These are phyloP conservation scores for Cherax destructor DNA, from an alignment of 1,140 invertebrate genomes.

Conservation along the genomic window DNA sequence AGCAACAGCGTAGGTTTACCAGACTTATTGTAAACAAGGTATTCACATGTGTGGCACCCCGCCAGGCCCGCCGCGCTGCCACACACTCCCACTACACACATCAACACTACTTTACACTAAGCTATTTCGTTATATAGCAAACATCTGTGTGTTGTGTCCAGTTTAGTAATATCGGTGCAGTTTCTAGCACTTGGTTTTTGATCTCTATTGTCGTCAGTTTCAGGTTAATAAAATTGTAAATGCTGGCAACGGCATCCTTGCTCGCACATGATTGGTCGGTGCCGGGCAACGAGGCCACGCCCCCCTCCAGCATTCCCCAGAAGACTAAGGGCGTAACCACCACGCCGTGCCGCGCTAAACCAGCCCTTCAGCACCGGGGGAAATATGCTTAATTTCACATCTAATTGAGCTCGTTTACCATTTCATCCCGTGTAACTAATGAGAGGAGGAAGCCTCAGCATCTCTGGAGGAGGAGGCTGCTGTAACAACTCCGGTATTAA, in stretches of 20 bases:
- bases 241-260: neutral
- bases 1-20: slow-evolving; percentile 21
- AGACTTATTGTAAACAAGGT: slow-evolving; percentile 26
- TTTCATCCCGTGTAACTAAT: slow-evolving; percentile 54
- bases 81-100: neutral
- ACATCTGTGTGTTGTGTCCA: no score
- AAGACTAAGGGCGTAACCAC: slow-evolving; percentile 36
- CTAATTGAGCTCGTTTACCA: slow-evolving; percentile 54
- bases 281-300: slow-evolving; percentile 43
- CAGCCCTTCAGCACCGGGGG: slow-evolving; percentile 3
- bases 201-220: no score
- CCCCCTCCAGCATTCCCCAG: slow-evolving; percentile 2
- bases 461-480: neutral
- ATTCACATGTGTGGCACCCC: neutral
- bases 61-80: neutral
- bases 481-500: neutral
- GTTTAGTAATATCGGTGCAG: no score
- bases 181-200: no score
- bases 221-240: neutral
- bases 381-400: slow-evolving; percentile 53
- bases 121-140: no score
- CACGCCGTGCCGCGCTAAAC: neutral
- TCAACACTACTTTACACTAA: no score
- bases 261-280: slow-evolving; percentile 46
- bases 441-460: slow-evolving; percentile 32